These are phyloP conservation scores for Trichopoda pennipes DNA, from an alignment of 2,888 invertebrate species.

Conservation along the genomic window DNA sequence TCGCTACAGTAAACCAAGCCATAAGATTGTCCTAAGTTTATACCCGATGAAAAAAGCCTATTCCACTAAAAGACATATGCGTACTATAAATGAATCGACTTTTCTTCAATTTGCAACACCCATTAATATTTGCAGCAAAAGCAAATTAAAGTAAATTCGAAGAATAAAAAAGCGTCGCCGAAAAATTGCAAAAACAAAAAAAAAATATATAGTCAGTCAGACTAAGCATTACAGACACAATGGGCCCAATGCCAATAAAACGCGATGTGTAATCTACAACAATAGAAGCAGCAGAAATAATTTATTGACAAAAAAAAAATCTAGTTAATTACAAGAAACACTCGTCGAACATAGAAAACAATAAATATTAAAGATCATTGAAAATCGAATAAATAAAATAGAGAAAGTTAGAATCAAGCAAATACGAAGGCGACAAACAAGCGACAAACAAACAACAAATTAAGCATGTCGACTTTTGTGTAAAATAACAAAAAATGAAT, in stretches of 20 bases:
- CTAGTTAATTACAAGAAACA: conserved; percentile 32
- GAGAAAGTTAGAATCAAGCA: not conserved
- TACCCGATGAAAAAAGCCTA: too few relatives aligned
- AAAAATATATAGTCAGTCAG: conserved; percentile 38
- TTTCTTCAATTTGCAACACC: too few relatives aligned
- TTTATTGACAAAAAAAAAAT: conserved; percentile 18
- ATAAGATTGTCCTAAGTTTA: too few relatives aligned
- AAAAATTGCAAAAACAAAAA: conserved; percentile 38
- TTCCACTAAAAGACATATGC: too few relatives aligned
- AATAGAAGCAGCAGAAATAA: conserved; percentile 2
- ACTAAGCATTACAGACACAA: conserved; percentile 63
- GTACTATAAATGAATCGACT: too few relatives aligned
- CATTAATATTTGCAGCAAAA: too few relatives aligned
- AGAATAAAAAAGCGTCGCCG: not conserved
- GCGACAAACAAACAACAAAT: not conserved
- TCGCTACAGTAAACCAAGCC: too few relatives aligned
- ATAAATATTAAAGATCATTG: conserved; percentile 51
- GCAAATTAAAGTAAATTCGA: not conserved
- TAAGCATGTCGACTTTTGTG: conserved; percentile 24
- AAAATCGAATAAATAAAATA: conserved; percentile 9
- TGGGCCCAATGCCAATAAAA: conserved; percentile 66
- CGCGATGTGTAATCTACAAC: conserved; percentile 46
- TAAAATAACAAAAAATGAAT: conserved; percentile 6
- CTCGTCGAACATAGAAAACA: conserved; percentile 12
- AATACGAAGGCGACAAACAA: not conserved